Conservation (phyloP, 2,113 vertebrate genomes). For the Anguilla rostrata region DNA sequence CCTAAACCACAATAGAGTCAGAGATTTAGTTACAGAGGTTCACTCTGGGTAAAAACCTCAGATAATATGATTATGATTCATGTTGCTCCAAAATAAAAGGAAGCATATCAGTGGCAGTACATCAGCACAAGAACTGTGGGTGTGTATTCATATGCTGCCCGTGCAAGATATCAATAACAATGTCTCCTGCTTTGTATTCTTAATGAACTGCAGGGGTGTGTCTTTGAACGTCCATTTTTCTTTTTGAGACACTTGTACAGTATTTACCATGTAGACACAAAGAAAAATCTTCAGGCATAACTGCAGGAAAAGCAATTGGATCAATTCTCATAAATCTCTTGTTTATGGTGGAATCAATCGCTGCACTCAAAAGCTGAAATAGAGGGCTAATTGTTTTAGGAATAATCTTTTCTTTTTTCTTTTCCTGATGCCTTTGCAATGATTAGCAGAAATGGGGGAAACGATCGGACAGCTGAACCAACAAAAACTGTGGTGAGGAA, state of each 20-base stretch:
- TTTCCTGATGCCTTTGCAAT: constrained; percentile 69
- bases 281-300: constrained; percentile 65
- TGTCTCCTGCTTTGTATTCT: background rate
- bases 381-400: constrained; percentile 80
- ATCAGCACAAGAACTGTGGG: background rate
- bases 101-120: background rate
- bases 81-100: background rate
- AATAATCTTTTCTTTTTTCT: constrained; percentile 69
- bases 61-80: background rate
- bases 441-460: constrained; percentile 69
- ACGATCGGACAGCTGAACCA: constrained; percentile 58
- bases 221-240: constrained; percentile 52
- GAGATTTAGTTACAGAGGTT: constrained; percentile 66
- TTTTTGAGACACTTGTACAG: constrained; percentile 62
- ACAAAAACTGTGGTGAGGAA: constrained; percentile 50
- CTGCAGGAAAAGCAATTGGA: constrained; percentile 72
- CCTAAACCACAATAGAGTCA: constrained; percentile 35
- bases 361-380: constrained; percentile 70
- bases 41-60: constrained; percentile 52
- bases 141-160: background rate
- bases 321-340: constrained; percentile 83
- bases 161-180: background rate
- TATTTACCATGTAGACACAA: constrained; percentile 62
- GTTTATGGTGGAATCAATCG: constrained; percentile 85
- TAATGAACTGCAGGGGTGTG: background rate